Base-by-base conservation (phyloP, 2,797 vertebrate species). In the Ctenopoma kingsleyae region DNA sequence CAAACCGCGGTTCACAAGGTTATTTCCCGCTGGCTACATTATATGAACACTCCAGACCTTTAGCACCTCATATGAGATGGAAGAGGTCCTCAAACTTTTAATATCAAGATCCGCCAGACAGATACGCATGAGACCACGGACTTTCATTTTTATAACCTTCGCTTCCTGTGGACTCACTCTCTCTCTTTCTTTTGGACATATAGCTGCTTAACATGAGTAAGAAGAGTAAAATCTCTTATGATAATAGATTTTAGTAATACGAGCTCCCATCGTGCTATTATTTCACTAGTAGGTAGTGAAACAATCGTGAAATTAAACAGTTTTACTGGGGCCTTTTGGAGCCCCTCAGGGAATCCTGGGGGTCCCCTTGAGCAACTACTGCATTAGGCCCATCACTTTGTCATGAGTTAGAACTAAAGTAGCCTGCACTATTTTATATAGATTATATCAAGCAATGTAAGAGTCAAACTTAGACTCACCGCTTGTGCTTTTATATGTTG, bases 191-290 rank as follows among this genome's bases (percentile, higher is more conserved):
- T 82, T 74, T 87, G 61, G 80, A 64, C 68, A 51, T 62, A 67
- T 58, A 68, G 74, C 69, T 67, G 32, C 44, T 35, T 62, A 60
- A 46, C 57, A 78, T 68, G 66, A 78, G 73, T 15, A 44, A 40
- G 35, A 36, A 82, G 67, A 80, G 57, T 47, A 53, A 77, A 67
- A 62, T 30, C 73, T 80, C 65, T 82, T 72, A 83, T 84, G 74
- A 87, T 76, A 69, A 88, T 43, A 77, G 66, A 86, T 82, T 68
- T 80, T 56, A 71, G 70, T 71, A 74, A 84, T 71, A 67, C 50
- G 71, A 44, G 44, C 57, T 74, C 50, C 66, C 71, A 68, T 66
- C 85, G 73, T 71, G 82, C 64, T 72, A n/a, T 76, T 67, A 79
- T n/a, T n/a, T n/a, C n/a, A n/a, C n/a, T 65, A 60, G 1, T 53